These are phyloP conservation scores for Troilus luridus DNA, from an alignment of 2,888 invertebrate species.

Conservation along the genomic window DNA sequence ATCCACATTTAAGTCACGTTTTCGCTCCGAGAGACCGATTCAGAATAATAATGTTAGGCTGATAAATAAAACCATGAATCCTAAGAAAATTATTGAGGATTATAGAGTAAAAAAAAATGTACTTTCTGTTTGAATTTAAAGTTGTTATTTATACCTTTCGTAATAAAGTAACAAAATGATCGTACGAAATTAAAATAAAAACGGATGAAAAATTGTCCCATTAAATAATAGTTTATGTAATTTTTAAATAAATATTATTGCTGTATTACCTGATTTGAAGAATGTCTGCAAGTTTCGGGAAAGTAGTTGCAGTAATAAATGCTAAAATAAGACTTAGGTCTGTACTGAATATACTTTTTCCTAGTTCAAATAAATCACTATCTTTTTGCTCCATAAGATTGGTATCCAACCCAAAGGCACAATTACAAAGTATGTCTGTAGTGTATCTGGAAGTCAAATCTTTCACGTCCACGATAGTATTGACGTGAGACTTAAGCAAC, in stretches of 20 bases:
- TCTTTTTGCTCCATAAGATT: conserved; percentile 67
- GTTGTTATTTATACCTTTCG: too few species aligned
- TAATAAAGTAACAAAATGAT: too few species aligned
- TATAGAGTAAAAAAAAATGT: too few species aligned
- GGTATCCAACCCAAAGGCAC: conserved; percentile 71
- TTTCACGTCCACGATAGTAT: conserved; percentile 68
- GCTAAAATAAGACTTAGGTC: background rate
- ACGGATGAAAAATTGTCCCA: background rate
- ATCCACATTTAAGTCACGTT: too few species aligned
- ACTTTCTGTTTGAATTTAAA: too few species aligned
- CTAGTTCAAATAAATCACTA: conserved; percentile 69
- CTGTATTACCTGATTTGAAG: background rate
- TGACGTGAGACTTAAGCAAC: background rate
- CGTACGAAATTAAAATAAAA: background rate
- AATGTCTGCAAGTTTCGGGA: conserved; percentile 7
- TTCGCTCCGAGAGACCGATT: too few species aligned
- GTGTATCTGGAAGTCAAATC: conserved; percentile 70
- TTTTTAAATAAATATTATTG: too few species aligned
- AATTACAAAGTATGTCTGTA: conserved; percentile 71
- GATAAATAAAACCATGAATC: too few species aligned
- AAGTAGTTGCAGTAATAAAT: conserved; percentile 14
- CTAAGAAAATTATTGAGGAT: too few species aligned
- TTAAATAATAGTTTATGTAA: background rate
- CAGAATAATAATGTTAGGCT: too few species aligned
- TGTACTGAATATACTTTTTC: conserved; percentile 69